Conservation (phyloP, 2,888 invertebrate genomes). For the Scrobipalpa costella region DNA sequence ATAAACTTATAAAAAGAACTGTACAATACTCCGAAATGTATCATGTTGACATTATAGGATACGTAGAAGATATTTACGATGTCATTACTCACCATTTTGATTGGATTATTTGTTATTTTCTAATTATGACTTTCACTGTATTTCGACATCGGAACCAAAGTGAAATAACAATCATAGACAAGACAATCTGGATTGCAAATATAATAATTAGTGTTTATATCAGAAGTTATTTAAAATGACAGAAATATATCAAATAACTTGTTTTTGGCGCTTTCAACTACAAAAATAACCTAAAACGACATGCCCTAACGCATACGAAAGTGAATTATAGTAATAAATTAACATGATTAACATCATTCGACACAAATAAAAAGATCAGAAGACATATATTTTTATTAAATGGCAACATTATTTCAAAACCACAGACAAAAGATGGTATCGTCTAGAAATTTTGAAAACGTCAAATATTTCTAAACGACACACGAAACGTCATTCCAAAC, state of each 20-base stretch:
- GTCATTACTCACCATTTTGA: conserved; percentile 74
- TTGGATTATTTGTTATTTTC: conserved; percentile 64
- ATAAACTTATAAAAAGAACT: not conserved
- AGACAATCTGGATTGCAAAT: conserved; percentile 32
- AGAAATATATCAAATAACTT: not conserved
- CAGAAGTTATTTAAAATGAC: not conserved
- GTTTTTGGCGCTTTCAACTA: not conserved
- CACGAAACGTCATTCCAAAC: conserved; percentile 8
- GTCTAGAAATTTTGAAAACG: not conserved
- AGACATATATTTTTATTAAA: not conserved
- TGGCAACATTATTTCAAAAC: not conserved
- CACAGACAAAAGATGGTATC: not conserved
- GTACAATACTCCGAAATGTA: conserved; percentile 17
- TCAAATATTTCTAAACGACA: conserved; percentile 9
- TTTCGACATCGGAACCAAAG: conserved; percentile 78
- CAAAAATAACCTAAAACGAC: not conserved
- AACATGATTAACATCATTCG: too few species aligned
- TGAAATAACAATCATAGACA: conserved; percentile 73
- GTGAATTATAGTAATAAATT: too few species aligned
- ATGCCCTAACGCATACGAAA: too few species aligned
- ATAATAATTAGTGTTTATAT: conserved; percentile 31
- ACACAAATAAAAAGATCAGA: too few species aligned
- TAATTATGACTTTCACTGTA: conserved; percentile 76
- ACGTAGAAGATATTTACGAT: conserved; percentile 11
- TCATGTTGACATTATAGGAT: not conserved